phyloP scores from a whole-genome alignment of 2,113 vertebrate genomes.

The Pteropus alecto region DNA sequence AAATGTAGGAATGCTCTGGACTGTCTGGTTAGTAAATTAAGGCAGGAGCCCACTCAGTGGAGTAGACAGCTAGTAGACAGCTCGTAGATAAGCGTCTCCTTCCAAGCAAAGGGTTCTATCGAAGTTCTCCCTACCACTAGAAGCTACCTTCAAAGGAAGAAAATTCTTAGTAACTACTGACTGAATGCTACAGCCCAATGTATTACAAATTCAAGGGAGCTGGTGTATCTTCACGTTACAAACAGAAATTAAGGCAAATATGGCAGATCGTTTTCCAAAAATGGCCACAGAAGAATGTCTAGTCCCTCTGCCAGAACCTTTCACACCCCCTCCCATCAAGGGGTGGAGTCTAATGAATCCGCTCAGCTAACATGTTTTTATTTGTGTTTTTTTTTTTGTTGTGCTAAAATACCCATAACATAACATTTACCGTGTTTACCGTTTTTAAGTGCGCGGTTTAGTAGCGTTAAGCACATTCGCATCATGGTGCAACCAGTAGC shows the following conservation, averaged over 20 bases:
- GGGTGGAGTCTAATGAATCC: background rate
- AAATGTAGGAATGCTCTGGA: background rate
- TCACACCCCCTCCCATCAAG: background rate
- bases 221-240: background rate
- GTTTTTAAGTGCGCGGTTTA: background rate
- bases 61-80: background rate
- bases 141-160: background rate
- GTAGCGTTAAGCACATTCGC: background rate
- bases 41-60: background rate
- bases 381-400: background rate
- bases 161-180: background rate
- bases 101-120: background rate
- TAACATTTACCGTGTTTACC: too few species aligned
- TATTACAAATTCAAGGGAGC: background rate
- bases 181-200: fast-evolving
- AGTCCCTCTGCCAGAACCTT: background rate
- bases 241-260: background rate
- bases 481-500: background rate
- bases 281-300: background rate
- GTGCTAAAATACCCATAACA: background rate
- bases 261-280: background rate
- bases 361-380: too few species aligned
- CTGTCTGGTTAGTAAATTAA: background rate
- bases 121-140: fast-evolving
- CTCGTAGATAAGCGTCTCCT: background rate